Conservation (phyloP, 2,797 vertebrate species). For the Scyliorhinus canicula region DNA sequence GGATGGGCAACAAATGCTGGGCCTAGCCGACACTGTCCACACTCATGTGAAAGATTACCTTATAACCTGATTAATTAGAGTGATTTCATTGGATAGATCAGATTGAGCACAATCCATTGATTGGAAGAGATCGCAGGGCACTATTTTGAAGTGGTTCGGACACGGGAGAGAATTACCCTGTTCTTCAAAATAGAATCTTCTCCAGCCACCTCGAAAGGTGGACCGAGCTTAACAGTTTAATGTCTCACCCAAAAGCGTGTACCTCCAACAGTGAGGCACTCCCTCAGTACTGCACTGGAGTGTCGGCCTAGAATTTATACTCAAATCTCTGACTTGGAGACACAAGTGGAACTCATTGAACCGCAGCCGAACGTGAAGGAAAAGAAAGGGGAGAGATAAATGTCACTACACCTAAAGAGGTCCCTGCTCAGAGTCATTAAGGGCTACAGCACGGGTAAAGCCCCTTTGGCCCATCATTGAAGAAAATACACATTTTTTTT, state of each 20-base stretch:
- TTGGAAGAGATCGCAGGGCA: not conserved
- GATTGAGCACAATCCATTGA: not conserved
- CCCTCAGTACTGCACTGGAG: not conserved
- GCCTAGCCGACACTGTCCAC: no score
- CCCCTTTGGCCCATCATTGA: not conserved
- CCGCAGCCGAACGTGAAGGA: not conserved
- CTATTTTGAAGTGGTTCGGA: no score
- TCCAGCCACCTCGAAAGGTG: not conserved
- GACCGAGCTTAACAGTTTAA: not conserved
- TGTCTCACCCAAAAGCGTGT: not conserved
- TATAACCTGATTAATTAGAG: not conserved
- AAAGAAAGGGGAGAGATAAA: not conserved
- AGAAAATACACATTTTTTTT: not conserved
- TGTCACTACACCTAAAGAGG: not conserved
- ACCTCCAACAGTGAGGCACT: not conserved
- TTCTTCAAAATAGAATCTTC: not conserved
- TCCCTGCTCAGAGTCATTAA: no score
- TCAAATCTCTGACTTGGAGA: not conserved
- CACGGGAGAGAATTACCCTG: not conserved
- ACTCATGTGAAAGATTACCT: no score
- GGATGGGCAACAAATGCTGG: no score
- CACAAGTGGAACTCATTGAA: not conserved
- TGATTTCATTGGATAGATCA: not conserved
- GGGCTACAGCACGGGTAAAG: no score
- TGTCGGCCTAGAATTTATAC: not conserved